Evolutionary conservation across 2,888 invertebrate species (phyloP).

Genomic region (Eupithecia vulgata): DNA sequence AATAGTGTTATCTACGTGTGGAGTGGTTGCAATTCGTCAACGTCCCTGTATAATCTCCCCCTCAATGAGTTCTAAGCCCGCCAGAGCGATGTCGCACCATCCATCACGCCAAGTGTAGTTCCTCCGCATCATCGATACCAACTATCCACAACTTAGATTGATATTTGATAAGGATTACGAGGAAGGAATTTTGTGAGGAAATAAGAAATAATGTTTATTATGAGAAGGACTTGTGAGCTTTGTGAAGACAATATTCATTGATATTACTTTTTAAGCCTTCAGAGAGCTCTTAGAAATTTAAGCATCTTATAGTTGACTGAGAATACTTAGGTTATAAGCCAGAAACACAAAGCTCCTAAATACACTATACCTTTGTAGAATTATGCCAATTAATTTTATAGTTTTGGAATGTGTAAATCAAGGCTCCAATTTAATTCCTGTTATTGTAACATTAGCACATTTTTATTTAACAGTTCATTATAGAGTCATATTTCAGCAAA

Average conservation of each 20-base stretch:
- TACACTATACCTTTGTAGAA: no score
- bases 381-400: no score
- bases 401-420: no score
- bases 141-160: constrained; percentile 36
- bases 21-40: constrained; percentile 78
- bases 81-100: constrained; percentile 72
- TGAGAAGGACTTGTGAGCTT: not conserved
- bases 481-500: no score
- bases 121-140: constrained; percentile 61
- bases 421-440: no score
- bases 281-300: no score
- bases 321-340: no score
- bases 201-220: not conserved
- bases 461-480: no score
- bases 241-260: not conserved
- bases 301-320: no score
- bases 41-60: constrained; percentile 78
- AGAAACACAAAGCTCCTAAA: no score
- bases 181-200: not conserved
- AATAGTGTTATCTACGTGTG: constrained; percentile 73
- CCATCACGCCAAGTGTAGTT: constrained; percentile 69
- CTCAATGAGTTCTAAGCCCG: constrained; percentile 78
- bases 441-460: no score
- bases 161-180: constrained; percentile 29
- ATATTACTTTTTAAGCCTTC: not conserved